Base-by-base conservation (phyloP, 2,888 invertebrate genomes). In the Acholoe squamosa region DNA sequence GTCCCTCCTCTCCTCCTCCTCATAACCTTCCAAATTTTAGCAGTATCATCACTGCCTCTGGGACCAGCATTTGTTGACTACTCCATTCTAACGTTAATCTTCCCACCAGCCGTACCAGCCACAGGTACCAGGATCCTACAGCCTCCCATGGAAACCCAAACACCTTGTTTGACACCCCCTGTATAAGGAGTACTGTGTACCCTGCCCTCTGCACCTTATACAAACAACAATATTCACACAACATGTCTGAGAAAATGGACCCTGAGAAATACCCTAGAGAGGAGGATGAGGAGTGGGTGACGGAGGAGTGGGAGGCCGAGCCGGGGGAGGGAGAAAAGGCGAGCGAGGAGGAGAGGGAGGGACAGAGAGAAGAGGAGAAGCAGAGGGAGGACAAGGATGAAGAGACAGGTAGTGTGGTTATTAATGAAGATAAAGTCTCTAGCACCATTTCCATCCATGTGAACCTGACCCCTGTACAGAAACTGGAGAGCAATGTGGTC, bases 211-310 rank as follows among this genome's bases (percentile, higher is more conserved):
- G 61, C 61, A 61, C 1, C 7, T 43, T 43, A 43, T 3, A 43
- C 10, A 43, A 43, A 43, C 3, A 43, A 10, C 5, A 43, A 61
- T 61, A 61, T 61, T 19, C 43, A 3, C 61, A 61, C 12, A 61
- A 25, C 0, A 71, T 71, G 71, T 71, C 71, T n/a, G 71, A 71
- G 71, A 71, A 71, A 25, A 71, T 71, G 71, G 71, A 71, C 71
- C 28, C 71, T 71, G 71, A 71, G 28, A 71, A 28, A 25, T n/a
- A n/a, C n/a, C n/a, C n/a, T n/a, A n/a, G n/a, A n/a, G n/a, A n/a
- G n/a, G n/a, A n/a, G n/a, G n/a, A n/a, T n/a, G 25, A 19, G 14
- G 61, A 61, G 14, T 19, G 25, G 61, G 61, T 61, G 61, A n/a
- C 61, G 1, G 3, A n/a, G 5, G 61, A 61, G 14, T 19, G 25